A percentile compares a stretch with the other conserved stretches of the same genome.
Evolutionary conservation across 2,113 vertebrate genomes (phyloP).

Genomic region (Campylomormyrus numenius): DNA sequence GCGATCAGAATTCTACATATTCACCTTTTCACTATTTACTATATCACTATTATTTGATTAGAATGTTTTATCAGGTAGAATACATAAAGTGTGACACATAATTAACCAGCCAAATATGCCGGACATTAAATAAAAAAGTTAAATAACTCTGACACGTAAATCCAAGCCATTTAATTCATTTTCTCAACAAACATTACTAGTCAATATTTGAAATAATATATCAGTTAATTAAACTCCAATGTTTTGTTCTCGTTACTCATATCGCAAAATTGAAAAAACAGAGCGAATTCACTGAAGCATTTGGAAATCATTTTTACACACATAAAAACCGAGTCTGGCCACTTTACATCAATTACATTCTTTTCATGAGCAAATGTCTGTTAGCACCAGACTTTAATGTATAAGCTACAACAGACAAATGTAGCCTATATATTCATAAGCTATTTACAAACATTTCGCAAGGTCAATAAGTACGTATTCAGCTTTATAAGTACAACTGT

Average conservation of each 20-base stretch:
- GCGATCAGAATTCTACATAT: not conserved
- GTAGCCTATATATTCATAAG: not conserved
- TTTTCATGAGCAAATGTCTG: not conserved
- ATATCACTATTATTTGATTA: not conserved
- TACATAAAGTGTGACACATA: not conserved
- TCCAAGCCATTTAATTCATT: not conserved
- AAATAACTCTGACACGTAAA: not conserved
- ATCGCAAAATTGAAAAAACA: not conserved
- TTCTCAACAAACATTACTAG: not conserved
- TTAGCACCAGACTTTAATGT: not conserved
- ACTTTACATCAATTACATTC: not conserved
- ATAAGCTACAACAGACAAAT: not conserved
- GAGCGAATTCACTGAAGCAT: not conserved
- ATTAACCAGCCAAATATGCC: not conserved
- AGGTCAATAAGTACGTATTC: not conserved
- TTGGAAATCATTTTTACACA: not conserved
- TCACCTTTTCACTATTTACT: not conserved
- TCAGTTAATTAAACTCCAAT: not conserved
- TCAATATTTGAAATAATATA: not conserved
- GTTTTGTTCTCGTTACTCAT: not conserved
- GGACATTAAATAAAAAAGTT: not conserved
- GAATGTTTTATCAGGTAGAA: not conserved
- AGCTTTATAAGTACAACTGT: not conserved
- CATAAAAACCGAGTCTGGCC: not conserved
- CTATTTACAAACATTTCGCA: not conserved